Evolutionary conservation across 2,888 invertebrate genomes (phyloP).

Genomic region (Conomelus anceps): DNA sequence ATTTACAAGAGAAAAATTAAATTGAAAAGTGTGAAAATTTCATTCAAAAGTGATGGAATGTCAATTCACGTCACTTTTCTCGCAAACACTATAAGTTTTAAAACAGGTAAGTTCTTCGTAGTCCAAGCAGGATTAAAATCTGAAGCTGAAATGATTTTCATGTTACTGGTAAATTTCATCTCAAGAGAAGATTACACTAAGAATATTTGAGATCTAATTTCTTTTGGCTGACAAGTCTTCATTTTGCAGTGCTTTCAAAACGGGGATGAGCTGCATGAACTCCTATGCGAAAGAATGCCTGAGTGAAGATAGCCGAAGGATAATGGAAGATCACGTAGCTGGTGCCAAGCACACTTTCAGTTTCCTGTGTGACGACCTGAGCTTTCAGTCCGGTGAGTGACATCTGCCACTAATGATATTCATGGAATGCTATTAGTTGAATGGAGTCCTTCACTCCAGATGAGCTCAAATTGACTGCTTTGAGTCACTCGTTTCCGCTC

Average conservation of each 20-base stretch:
- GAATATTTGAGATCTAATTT: background rate
- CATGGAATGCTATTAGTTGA: background rate
- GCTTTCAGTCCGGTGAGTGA: conserved; percentile 36
- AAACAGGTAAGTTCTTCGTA: background rate
- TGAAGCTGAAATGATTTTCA: background rate
- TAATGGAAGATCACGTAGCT: conserved; percentile 36
- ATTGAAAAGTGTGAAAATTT: background rate
- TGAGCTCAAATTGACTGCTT: background rate
- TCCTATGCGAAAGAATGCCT: conserved; percentile 36
- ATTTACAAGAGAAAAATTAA: too few relatives aligned
- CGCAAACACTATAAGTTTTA: too few relatives aligned
- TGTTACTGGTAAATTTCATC: background rate
- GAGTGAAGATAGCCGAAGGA: conserved; percentile 30
- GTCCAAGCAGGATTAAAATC: background rate
- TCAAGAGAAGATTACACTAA: background rate
- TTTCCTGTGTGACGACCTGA: conserved; percentile 39
- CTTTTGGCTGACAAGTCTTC: background rate
- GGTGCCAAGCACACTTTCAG: conserved; percentile 38
- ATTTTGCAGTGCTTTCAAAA: conserved; percentile 38
- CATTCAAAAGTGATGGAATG: background rate
- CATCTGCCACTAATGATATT: background rate
- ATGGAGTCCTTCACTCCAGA: background rate
- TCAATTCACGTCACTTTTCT: background rate
- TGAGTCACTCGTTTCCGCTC: background rate
- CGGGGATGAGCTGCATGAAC: conserved; percentile 39